Evolutionary conservation across 35 echinoderm and acorn worm genomes (phyloP), one percentile per base, ranked within the genome.

Genomic region (Apostichopus japonicus): DNA sequence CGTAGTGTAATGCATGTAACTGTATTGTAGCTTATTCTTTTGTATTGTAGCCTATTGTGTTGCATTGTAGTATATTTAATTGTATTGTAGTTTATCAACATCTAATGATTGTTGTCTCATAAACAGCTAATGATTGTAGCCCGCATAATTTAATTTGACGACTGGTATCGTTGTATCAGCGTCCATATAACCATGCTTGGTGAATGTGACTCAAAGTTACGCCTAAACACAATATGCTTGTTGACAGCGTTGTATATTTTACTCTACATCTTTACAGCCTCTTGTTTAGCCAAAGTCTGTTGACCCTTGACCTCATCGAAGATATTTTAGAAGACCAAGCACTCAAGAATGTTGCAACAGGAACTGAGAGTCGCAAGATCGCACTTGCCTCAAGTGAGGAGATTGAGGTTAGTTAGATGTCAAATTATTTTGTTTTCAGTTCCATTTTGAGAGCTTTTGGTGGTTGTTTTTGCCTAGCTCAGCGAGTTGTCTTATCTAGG

Each of bases 231-330:
- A 44, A 44, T 44, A 44, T 44, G 33, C 33, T 4, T 1, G 33
- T 44, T 44, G 33, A 44, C 5, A 61, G 7, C 1, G 57, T 61
- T 10, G 57, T 61, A 61, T 61, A 13, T 61, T 61, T 13, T 61
- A 44, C 33, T 86, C 24, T 72, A 76, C 59, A 25, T 54, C 24
- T 58, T 86, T 78, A 57, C 77, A 97, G 96, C 3, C 92, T 98
- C 53, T 92, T 99, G 10, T 99, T 99, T 77, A 99, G 97, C 53
- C 97, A 99, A 77, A 99, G 97, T 95, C 75, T 99, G 11, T 90
- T 99, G 21, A 95, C 97, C 65, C 91, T 99, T 14, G 95, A 99
- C 70, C 79, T 99, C 16, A 99, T 99, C 67, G 97, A 99, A 83
- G 97, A 99, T 80, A 93, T 99, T 56, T 58, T 99, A 75, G 86